Percentiles rank a stretch among this genome's conserved stretches.
Evolutionary conservation across 2,113 vertebrate genomes (phyloP).

Genomic region (Anarrhichthys ocellatus): DNA sequence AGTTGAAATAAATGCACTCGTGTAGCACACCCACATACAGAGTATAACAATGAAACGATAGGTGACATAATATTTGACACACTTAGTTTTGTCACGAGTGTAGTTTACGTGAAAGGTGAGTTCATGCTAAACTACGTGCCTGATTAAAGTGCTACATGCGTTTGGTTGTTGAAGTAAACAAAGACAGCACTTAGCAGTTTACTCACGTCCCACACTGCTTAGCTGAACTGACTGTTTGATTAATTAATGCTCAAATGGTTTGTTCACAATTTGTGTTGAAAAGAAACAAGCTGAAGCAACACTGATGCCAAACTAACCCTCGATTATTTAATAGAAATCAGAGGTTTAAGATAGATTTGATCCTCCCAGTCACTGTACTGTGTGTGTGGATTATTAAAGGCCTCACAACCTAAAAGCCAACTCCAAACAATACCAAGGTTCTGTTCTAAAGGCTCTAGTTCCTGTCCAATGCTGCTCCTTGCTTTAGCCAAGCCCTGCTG

Average conservation of each 20-base stretch:
- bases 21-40: background rate
- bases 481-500: background rate
- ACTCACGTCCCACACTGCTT: conserved; percentile 20
- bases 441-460: conserved; percentile 10
- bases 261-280: background rate
- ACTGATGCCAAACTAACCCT: background rate
- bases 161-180: background rate
- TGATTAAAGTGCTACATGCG: conserved; percentile 14
- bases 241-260: background rate
- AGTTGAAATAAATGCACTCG: too few relatives aligned
- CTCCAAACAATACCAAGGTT: conserved; percentile 6
- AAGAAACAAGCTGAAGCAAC: background rate
- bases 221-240: background rate
- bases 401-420: background rate
- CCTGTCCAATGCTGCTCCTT: background rate
- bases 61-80: background rate
- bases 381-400: conserved; percentile 32
- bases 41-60: background rate
- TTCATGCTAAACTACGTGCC: background rate
- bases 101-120: background rate
- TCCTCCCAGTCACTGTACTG: background rate
- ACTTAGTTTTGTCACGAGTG: background rate
- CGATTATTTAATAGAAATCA: background rate
- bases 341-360: background rate
- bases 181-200: conserved; percentile 26